Percentiles rank a stretch among this genome's conserved stretches.
Evolutionary conservation across 92 coral and sea anemone genomes (phyloP).

Genomic region (Meandrina meandrites): DNA sequence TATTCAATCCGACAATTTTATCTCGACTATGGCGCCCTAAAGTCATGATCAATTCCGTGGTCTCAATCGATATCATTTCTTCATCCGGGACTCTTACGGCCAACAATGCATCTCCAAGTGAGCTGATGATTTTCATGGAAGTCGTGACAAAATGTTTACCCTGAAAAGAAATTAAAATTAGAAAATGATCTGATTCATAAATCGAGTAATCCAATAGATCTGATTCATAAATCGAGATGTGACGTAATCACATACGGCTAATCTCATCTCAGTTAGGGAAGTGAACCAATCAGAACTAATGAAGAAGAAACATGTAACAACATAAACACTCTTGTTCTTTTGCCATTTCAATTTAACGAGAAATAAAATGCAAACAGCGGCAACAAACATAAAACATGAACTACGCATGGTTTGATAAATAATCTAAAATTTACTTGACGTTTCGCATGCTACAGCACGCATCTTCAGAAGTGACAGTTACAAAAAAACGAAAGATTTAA

Average conservation of each 20-base stretch:
- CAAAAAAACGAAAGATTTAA: too few species aligned
- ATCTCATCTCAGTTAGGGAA: too few species aligned
- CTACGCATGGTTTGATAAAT: too few species aligned
- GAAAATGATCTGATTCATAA: background rate
- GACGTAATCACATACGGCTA: background rate
- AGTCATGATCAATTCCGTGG: constrained; percentile 3
- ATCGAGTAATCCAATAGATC: background rate
- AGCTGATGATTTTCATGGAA: background rate
- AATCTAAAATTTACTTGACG: too few species aligned
- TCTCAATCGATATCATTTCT: constrained; percentile 8
- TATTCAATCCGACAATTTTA: constrained; percentile 5
- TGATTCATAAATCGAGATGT: background rate
- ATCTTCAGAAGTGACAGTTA: too few species aligned
- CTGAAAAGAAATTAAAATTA: background rate
- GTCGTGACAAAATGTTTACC: constrained; percentile 5
- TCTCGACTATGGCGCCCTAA: constrained; percentile 24
- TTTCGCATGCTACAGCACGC: too few species aligned
- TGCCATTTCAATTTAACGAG: too few species aligned
- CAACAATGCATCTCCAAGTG: constrained; percentile 23
- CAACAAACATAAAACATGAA: too few species aligned
- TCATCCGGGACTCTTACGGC: constrained; percentile 29
- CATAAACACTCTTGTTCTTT: too few species aligned
- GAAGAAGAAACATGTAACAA: too few species aligned
- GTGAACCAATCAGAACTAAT: background rate
- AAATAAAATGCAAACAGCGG: too few species aligned